A percentile compares a stretch with the other conserved stretches of the same genome.
phyloP scores from a whole-genome alignment of 2,113 vertebrate genomes.

The Psephotus haematonotus region DNA sequence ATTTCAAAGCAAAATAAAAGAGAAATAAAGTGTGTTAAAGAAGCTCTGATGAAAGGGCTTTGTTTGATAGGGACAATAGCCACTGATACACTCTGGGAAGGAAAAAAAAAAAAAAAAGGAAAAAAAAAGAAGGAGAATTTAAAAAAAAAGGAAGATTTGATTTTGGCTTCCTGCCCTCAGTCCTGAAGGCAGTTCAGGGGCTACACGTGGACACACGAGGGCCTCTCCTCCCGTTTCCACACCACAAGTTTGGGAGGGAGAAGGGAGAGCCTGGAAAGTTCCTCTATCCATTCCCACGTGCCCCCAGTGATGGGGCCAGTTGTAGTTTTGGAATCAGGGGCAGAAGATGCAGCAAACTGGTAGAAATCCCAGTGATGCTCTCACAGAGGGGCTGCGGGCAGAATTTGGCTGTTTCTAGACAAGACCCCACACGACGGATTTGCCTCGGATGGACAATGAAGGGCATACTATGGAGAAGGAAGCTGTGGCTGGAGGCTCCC shows the following conservation, averaged over 20 bases:
- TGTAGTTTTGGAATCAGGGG: not conserved
- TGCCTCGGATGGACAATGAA: not conserved
- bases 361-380: not conserved
- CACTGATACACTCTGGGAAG: conserved; percentile 82
- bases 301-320: rapidly evolving
- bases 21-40: conserved; percentile 96
- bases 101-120: not conserved
- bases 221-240: not conserved
- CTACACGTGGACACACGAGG: not conserved
- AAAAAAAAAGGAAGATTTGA: conserved; percentile 64
- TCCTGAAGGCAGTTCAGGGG: conserved; percentile 16
- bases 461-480: rapidly evolving
- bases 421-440: rapidly evolving
- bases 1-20: conserved; percentile 99
- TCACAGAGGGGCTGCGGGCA: rapidly evolving
- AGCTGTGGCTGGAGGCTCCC: not conserved
- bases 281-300: not conserved
- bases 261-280: not conserved
- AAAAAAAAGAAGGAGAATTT: rapidly evolving
- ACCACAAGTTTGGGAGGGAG: not conserved
- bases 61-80: conserved; percentile 93
- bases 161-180: conserved; percentile 74
- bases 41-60: conserved; percentile 95
- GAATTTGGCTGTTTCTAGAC: not conserved
- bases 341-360: not conserved